phyloP scores from a whole-genome alignment of 1,140 invertebrate genomes.

The Aphidius ervi region DNA sequence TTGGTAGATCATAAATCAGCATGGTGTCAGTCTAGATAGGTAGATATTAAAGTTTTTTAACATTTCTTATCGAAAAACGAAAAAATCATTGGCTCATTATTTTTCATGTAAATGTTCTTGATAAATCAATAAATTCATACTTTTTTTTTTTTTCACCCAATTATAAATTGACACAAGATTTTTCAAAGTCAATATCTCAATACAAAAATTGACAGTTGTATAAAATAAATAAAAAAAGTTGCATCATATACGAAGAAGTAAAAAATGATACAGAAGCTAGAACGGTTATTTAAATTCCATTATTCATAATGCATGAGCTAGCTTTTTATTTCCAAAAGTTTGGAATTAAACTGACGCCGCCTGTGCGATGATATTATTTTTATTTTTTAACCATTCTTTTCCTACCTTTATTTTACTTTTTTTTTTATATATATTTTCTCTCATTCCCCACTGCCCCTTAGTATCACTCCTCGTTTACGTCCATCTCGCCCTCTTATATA shows the following conservation, averaged over 20 bases:
- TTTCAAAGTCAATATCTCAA: background rate
- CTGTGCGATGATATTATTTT: slow-evolving; percentile 33
- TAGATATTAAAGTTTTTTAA: too few relatives aligned
- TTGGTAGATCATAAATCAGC: too few relatives aligned
- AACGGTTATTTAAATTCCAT: slow-evolving; percentile 44
- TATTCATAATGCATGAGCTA: slow-evolving; percentile 45
- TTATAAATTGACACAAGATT: slow-evolving; percentile 28
- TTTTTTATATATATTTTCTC: background rate
- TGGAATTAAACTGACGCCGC: slow-evolving; percentile 39
- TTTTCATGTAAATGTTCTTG: too few relatives aligned
- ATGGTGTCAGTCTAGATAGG: too few relatives aligned
- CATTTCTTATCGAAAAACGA: too few relatives aligned
- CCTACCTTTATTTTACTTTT: slow-evolving; percentile 1
- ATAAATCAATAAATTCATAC: too few relatives aligned
- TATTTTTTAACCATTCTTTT: background rate
- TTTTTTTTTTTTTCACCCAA: too few relatives aligned
- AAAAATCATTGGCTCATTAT: too few relatives aligned
- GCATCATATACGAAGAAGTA: slow-evolving; percentile 15
- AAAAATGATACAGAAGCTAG: background rate
- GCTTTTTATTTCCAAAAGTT: slow-evolving; percentile 28
- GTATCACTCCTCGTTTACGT: background rate
- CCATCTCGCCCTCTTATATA: background rate
- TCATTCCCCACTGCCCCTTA: background rate
- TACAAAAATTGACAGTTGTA: background rate
- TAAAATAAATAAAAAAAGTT: background rate